Conservation (phyloP, 2,797 vertebrate genomes). For the Vespertilio murinus region DNA sequence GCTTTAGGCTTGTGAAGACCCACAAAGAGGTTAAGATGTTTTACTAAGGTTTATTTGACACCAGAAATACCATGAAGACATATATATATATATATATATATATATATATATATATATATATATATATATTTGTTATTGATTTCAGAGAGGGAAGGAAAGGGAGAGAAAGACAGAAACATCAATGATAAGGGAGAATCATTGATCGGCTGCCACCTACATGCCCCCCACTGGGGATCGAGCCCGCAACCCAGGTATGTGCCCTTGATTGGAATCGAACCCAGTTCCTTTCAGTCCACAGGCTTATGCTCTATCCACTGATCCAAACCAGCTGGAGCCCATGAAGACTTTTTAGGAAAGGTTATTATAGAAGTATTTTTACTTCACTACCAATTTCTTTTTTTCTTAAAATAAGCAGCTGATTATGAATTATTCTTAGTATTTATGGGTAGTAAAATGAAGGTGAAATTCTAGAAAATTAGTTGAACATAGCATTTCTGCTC, state of each 20-base stretch:
- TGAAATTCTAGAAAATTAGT: constrained; percentile 11
- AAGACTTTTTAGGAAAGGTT: constrained; percentile 6
- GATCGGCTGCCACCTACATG: too few species aligned
- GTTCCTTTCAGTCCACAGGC: too few species aligned
- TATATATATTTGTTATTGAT: too few species aligned
- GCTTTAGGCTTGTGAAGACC: background rate
- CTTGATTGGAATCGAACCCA: too few species aligned
- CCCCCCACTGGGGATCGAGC: too few species aligned
- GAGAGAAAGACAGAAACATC: too few species aligned
- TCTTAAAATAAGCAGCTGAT: background rate
- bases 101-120: too few species aligned
- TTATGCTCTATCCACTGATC: too few species aligned
- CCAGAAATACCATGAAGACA: constrained; percentile 37
- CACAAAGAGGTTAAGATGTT: constrained; percentile 8
- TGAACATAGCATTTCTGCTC: constrained; percentile 23
- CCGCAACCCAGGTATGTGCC: too few species aligned
- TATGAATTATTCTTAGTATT: background rate
- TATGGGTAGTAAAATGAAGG: constrained; percentile 27
- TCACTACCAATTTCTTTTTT: constrained; percentile 7
- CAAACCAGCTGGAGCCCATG: background rate
- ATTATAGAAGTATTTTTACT: constrained; percentile 47
- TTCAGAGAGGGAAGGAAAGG: too few species aligned
- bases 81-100: background rate
- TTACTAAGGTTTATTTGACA: background rate
- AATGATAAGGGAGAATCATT: too few species aligned